Evolutionary conservation across 1,140 invertebrate species (phyloP).

Genomic region (Drosophila sulfurigaster): DNA sequence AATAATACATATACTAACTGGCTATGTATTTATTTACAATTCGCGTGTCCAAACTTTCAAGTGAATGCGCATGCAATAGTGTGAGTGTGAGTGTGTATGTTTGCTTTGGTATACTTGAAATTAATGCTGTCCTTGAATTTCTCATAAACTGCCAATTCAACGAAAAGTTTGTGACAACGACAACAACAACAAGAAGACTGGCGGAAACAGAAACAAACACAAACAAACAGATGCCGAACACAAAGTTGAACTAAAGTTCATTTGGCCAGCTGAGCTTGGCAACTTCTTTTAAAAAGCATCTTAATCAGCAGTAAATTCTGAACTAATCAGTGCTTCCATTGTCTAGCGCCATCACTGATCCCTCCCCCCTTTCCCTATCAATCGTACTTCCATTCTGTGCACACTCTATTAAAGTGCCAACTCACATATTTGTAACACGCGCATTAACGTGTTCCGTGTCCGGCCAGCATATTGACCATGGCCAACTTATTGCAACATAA

Average conservation of each 20-base stretch:
- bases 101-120: slow-evolving; percentile 43
- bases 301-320: slow-evolving; percentile 83
- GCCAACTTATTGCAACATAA: slow-evolving; percentile 75
- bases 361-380: too few species aligned
- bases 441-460: slow-evolving; percentile 48
- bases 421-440: slow-evolving; percentile 60
- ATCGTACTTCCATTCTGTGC: background rate
- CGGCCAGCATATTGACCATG: slow-evolving; percentile 18
- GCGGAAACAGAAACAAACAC: slow-evolving; percentile 27
- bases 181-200: slow-evolving; percentile 2
- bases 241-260: slow-evolving; percentile 68
- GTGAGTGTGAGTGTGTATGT: slow-evolving; percentile 33
- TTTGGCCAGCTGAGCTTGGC: slow-evolving; percentile 24
- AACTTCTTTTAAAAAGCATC: slow-evolving; percentile 73
- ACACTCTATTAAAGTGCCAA: slow-evolving; percentile 47
- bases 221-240: slow-evolving; percentile 8
- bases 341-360: slow-evolving; percentile 36
- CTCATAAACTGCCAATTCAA: slow-evolving; percentile 79
- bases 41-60: slow-evolving; percentile 59
- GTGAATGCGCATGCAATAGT: slow-evolving; percentile 3
- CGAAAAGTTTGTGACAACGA: slow-evolving; percentile 59
- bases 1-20: slow-evolving; percentile 3
- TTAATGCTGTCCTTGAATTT: slow-evolving; percentile 79
- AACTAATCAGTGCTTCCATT: slow-evolving; percentile 79
- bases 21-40: slow-evolving; percentile 27